Evolutionary conservation across 2,113 vertebrate genomes (phyloP), one percentile per base, ranked within the genome.

Genomic region (Petromus typicus): DNA sequence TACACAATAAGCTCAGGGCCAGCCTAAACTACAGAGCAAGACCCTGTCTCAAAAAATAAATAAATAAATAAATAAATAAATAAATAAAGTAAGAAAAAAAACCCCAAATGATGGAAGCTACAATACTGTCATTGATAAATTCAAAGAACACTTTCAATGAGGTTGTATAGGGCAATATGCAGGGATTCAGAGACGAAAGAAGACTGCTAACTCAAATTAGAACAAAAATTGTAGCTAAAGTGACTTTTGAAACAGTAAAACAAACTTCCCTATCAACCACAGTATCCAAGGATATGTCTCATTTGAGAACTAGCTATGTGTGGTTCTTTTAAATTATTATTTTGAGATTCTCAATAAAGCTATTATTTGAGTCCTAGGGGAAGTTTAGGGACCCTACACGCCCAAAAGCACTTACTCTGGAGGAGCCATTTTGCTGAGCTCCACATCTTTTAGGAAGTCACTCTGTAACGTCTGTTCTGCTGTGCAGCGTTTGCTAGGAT

Each of bases 341-440:
- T 84, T 81, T 94, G 20, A 85, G 32, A 81, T 89, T 93, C 43
- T 95, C n/a, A 76, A 61, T 25, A 61, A 61, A 61, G 30, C 13
- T 30, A 32, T 76, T 95, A 34, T 86, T 43, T 80, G 27, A 94
- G n/a, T 48, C 57, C 18, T 34, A 84, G 16, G 40, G 23, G 3
- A 91, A 5, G 4, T 71, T 79, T 43, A 79, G 34, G 80, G 86
- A 75, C 56, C 82, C 34, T 86, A 56, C 11, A 75, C 1, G 0
- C 75, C 34, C 82, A 95, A 71, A 48, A 94, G 71, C 43, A 99
- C 99, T 99, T 98, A 99, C 99, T 99, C 99, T 92, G 99, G 99
- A 54, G 99, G 99, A 40, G 99, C 98, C 99, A 99, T 99, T 98
- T 99, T 99, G 98, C 98, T 99, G 97, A 99, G 99, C 92, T 99